A percentile compares a stretch with the other conserved stretches of the same genome.
Conservation (phyloP, 92 coral and sea anemone genomes). For the Virgularia gustaviana region DNA sequence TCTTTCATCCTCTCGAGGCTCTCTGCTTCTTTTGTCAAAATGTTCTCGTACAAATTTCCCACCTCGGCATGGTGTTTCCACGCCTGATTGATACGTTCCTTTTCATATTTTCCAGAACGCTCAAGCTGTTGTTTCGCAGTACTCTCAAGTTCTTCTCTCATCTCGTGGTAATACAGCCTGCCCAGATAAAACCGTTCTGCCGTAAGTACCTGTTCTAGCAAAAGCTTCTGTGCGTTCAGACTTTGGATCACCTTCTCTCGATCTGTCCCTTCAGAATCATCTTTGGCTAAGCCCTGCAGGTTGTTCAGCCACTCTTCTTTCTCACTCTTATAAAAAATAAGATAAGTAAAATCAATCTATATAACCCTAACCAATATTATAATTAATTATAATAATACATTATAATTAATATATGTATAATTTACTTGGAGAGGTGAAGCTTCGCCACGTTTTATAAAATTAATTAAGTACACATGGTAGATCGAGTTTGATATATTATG, state of each 20-base stretch:
- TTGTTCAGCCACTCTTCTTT: constrained; percentile 59
- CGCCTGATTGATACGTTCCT: constrained; percentile 13
- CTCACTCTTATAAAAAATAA: no score
- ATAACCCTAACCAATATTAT: no score
- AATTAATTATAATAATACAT: no score
- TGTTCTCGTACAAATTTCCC: constrained; percentile 20
- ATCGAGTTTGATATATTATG: no score
- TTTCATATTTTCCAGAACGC: constrained; percentile 18
- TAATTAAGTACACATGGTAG: no score
- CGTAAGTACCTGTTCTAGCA: constrained; percentile 71
- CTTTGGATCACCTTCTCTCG: constrained; percentile 74
- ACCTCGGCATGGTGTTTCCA: constrained; percentile 39
- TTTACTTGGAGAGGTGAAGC: no score
- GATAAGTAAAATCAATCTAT: no score
- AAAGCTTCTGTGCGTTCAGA: constrained; percentile 64
- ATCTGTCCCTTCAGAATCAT: neutral
- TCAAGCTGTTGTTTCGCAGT: constrained; percentile 38
- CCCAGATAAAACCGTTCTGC: constrained; percentile 78
- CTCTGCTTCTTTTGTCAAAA: constrained; percentile 28
- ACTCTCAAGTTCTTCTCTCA: constrained; percentile 84
- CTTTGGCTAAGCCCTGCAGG: constrained; percentile 41
- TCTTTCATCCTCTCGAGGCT: constrained; percentile 47
- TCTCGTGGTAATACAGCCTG: constrained; percentile 79
- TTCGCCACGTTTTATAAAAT: no score
- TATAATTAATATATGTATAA: no score